Conservation (phyloP, 1,140 invertebrate species). For the Venturia canescens region DNA sequence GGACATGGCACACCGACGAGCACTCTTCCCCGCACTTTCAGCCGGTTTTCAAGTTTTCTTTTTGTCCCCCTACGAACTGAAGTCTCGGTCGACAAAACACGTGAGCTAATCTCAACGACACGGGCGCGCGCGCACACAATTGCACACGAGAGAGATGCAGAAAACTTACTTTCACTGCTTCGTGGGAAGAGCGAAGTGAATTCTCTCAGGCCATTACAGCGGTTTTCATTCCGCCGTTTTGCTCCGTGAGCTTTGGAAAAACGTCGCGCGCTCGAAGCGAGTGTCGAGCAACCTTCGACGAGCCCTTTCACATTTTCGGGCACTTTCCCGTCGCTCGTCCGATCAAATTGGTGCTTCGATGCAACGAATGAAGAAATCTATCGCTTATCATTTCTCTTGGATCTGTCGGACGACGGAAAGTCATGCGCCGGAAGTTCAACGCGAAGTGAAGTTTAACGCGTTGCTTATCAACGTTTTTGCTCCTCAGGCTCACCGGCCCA, state of each 20-base stretch:
- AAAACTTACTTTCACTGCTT: conserved; percentile 68
- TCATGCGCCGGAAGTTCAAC: no score
- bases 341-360: no score
- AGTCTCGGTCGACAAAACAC: conserved; percentile 62
- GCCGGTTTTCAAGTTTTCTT: conserved; percentile 18
- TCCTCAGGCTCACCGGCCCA: no score
- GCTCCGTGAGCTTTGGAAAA: conserved; percentile 3
- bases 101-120: conserved; percentile 65
- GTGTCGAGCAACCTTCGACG: no score
- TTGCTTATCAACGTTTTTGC: no score
- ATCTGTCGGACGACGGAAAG: no score
- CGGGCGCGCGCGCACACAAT: background rate
- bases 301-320: no score
- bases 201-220: conserved; percentile 62
- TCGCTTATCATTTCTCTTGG: no score
- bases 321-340: no score
- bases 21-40: conserved; percentile 14
- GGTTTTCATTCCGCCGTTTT: conserved; percentile 60
- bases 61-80: conserved; percentile 41
- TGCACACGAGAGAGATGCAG: conserved; percentile 23
- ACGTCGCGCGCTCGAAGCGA: no score
- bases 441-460: no score
- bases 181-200: conserved; percentile 69
- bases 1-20: background rate
- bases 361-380: no score